A percentile compares a stretch with the other conserved stretches of the same genome.
phyloP scores from a whole-genome alignment of 2,113 vertebrate genomes.

The Corythoichthys intestinalis region DNA sequence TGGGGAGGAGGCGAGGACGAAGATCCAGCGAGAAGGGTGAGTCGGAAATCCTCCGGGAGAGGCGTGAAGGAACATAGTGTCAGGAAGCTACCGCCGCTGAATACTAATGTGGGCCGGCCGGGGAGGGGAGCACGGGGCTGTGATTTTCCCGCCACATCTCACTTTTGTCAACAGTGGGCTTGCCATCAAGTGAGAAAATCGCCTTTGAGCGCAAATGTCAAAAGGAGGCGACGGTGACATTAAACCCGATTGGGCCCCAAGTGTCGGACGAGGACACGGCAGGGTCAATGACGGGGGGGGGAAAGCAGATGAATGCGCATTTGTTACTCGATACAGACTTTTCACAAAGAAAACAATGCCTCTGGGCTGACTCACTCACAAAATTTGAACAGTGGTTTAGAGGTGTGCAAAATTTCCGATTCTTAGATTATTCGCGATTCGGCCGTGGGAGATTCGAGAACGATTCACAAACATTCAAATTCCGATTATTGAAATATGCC shows the following conservation, averaged over 20 bases:
- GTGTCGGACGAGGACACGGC: constrained; percentile 14
- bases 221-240: constrained; percentile 47
- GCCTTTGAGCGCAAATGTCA: constrained; percentile 66
- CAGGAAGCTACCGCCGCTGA: constrained; percentile 63
- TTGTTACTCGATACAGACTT: neutral
- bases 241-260: constrained; percentile 51
- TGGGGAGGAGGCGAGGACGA: constrained; percentile 39
- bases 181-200: constrained; percentile 59
- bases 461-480: too few relatives aligned
- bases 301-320: constrained; percentile 18
- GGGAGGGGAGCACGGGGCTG: neutral
- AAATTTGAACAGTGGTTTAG: too few relatives aligned
- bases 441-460: too few relatives aligned
- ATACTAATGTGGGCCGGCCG: constrained; percentile 60
- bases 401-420: too few relatives aligned
- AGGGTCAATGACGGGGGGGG: neutral
- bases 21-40: constrained; percentile 29
- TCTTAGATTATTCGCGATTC: too few relatives aligned
- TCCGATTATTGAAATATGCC: too few relatives aligned
- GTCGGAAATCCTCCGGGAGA: constrained; percentile 70
- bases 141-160: constrained; percentile 29
- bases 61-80: constrained; percentile 65
- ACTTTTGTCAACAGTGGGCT: constrained; percentile 61
- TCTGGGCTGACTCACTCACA: neutral
- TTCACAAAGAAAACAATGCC: neutral